These are phyloP conservation scores for Adoxophyes honmai DNA, from an alignment of 1,140 invertebrate species.

Conservation along the genomic window DNA sequence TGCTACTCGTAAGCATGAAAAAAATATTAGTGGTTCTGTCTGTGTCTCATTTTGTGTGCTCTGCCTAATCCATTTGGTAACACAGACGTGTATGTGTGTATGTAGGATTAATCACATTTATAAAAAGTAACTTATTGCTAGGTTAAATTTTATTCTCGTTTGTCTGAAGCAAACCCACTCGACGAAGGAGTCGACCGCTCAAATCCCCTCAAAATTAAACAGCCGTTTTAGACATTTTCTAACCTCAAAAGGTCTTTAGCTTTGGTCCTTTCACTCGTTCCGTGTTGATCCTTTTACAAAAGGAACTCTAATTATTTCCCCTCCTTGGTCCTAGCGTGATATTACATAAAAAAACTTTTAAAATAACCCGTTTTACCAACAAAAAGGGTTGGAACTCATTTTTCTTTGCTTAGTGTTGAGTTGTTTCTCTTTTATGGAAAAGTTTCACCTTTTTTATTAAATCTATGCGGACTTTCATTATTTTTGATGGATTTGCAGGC, in stretches of 20 bases:
- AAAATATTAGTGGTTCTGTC: too few species aligned
- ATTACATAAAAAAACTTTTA: slow-evolving; percentile 8
- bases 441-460: slow-evolving; percentile 8
- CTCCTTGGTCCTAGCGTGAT: neutral
- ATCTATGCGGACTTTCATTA: neutral
- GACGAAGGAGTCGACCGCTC: too few species aligned
- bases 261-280: neutral
- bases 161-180: too few species aligned
- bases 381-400: slow-evolving; percentile 3
- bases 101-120: too few species aligned
- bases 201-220: too few species aligned
- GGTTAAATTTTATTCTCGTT: too few species aligned
- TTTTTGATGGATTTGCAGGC: neutral
- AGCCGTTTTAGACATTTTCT: neutral
- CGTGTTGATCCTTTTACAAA: neutral
- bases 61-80: too few species aligned
- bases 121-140: too few species aligned
- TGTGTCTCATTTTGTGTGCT: too few species aligned
- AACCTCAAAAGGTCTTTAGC: neutral
- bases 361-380: neutral
- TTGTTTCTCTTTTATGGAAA: neutral
- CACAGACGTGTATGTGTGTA: too few species aligned
- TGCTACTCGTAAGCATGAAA: too few species aligned
- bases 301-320: neutral
- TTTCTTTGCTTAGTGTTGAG: neutral